Percentiles rank a stretch among this genome's conserved stretches.
Conservation (phyloP, 2,888 invertebrate genomes). For the Thymelicus acteon region DNA sequence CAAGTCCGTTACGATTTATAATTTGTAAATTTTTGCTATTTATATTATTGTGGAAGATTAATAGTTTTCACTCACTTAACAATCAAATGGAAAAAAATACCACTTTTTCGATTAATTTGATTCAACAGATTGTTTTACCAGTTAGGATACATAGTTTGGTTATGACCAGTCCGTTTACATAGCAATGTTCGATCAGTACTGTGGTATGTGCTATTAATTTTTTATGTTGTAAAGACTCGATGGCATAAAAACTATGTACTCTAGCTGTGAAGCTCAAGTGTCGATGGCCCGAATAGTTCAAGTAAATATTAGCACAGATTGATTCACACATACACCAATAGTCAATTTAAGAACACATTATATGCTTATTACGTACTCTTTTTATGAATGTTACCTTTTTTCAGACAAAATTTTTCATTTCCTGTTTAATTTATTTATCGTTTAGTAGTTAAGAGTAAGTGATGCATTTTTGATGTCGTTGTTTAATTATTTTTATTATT, state of each 20-base stretch:
- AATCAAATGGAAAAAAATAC: no score
- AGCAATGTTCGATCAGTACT: no score
- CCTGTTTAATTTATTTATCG: conserved; percentile 28
- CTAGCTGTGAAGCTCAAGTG: not conserved
- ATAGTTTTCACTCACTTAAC: no score
- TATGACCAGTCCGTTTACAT: not conserved
- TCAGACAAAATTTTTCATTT: conserved; percentile 24
- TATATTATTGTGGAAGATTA: no score
- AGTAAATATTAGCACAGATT: conserved; percentile 44
- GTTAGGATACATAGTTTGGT: conserved; percentile 19
- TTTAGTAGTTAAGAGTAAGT: conserved; percentile 55
- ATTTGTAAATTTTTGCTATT: no score
- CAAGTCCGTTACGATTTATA: no score
- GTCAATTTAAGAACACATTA: conserved; percentile 49
- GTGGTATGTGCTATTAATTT: conserved; percentile 7
- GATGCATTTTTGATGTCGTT: conserved; percentile 46
- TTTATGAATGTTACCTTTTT: not conserved
- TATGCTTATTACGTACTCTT: not conserved
- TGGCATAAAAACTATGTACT: not conserved
- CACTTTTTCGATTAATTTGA: no score
- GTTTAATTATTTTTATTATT: conserved; percentile 46
- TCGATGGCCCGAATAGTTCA: conserved; percentile 8
- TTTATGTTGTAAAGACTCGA: not conserved
- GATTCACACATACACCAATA: conserved; percentile 60
- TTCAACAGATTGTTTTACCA: not conserved